Evolutionary conservation across 1,140 invertebrate genomes (phyloP), one percentile per base, ranked within the genome.

Genomic region (Amyelois transitella): DNA sequence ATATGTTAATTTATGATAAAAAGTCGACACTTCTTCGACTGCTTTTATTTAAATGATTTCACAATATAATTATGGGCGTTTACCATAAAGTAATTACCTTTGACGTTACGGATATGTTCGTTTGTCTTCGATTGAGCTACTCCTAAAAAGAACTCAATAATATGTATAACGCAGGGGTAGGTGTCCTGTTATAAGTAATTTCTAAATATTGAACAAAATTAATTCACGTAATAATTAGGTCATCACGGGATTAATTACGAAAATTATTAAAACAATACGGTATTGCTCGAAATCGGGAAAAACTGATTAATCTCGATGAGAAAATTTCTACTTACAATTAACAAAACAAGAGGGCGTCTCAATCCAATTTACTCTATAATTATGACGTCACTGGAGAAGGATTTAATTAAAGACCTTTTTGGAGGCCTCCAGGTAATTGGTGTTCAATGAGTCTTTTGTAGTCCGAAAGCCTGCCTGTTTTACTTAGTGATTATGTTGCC

Each of bases 301-400:
- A 75, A 64, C 63, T 72, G 58, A 80, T 78, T 81, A 77, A 81
- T 78, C 75, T 74, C 67, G 63, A 76, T 62, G 58, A 70, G 69
- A 76, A 79, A 81, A 76, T 77, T 75, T 75, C 72, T 73, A 75
- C 72, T 80, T 72, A 81, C 70, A 76, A 77, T 81, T 81, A 82
- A 84, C 79, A 74, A 81, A 86, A 83, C 77, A 84, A 75, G 72
- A 73, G 77, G 76, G 76, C 79, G 75, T 81, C 71, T 78, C 72
- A 71, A 84, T 83, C 69, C 80, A 86, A 84, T 86, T 86, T 81
- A 63, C 69, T 69, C 75, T 76, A 81, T 86, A 83, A 87, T 87
- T 87, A 86, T 84, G 76, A 86, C 82, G 84, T 84, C 84, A 87
- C 83, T 75, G 81, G 84, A 87, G 84, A 86, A 81, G 79, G 81